Conservation (phyloP, 1,140 invertebrate species). For the Camponotus vicinus region DNA sequence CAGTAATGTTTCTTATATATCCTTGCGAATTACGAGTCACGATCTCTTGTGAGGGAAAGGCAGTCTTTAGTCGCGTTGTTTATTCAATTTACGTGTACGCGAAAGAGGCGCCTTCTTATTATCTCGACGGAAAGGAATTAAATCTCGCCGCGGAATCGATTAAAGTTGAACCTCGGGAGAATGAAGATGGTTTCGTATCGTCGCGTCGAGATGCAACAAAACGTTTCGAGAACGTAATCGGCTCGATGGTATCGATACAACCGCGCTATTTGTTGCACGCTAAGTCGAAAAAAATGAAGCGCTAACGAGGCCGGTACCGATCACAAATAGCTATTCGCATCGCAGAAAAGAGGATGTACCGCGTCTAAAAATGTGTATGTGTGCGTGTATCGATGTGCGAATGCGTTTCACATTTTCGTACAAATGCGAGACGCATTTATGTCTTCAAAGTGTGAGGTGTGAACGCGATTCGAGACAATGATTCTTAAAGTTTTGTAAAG, state of each 20-base stretch:
- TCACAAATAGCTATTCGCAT: not conserved
- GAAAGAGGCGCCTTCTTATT: conserved; percentile 6
- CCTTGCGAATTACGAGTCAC: conserved; percentile 1
- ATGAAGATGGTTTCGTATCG: not conserved
- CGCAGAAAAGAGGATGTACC: not conserved
- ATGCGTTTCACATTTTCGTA: not conserved
- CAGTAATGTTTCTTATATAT: conserved; percentile 33
- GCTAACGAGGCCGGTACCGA: conserved; percentile 22
- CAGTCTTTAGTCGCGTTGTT: conserved; percentile 23
- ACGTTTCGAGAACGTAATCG: conserved; percentile 24
- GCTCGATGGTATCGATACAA: conserved; percentile 3
- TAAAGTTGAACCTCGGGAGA: not conserved
- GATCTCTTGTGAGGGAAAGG: conserved; percentile 5
- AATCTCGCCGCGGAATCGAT: conserved; percentile 41
- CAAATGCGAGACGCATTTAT: conserved; percentile 1
- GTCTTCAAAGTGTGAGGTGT: not conserved
- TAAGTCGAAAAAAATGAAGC: conserved; percentile 19
- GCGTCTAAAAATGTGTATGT: not conserved
- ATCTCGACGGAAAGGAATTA: conserved; percentile 15
- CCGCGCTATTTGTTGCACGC: not conserved
- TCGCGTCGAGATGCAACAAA: conserved; percentile 44
- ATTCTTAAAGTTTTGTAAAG: conserved; percentile 1
- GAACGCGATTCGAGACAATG: conserved; percentile 11
- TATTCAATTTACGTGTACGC: conserved; percentile 48
- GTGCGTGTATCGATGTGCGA: not conserved